Base-by-base conservation (phyloP, 2,888 invertebrate species). In the Campaea margaritaria region DNA sequence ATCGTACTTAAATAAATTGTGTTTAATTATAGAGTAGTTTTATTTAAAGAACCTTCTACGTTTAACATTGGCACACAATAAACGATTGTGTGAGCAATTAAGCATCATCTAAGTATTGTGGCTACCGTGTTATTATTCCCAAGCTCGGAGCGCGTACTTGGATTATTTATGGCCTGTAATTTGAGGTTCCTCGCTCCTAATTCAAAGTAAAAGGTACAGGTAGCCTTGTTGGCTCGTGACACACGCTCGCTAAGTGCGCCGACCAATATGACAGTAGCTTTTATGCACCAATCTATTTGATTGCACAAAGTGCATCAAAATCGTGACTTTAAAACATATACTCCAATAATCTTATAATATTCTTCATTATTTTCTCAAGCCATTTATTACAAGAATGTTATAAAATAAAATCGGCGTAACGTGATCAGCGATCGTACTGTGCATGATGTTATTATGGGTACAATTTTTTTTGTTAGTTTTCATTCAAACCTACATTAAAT, bases 201-300 rank as follows among this genome's bases (percentile, higher is more conserved):
- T 82, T 78, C 78, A 74, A 87, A 87, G 88, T 87, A 89, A 89
- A 82, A 85, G 87, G 89, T 73, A 76, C 67, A 73, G 77, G 74
- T 76, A 86, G 83, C 87, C 88, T 89, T 88, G 88, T 76, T 51
- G 59, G 46, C 53, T 73, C 78, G 76, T 75, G 79, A 81, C 79
- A 82, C 78, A 83, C 81, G 72, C 73, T 59, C 74, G 64, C 66
- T 57, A 58, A 63, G 68, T 65, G 34, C 69, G 38, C 53, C 52
- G 45, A 44, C 51, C 51, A 34, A 36, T 60, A 50, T 47, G 60
- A 60, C 50, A 55, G 60, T 54, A 50, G 54, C 45, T 59, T 43
- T 38, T 53, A 53, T 50, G 39, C 49, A 50, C 36, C 41, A 46
- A 60, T 49, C 44, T 54, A 46, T 50, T 54, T 46, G 27, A 54